Evolutionary conservation across 92 coral and sea anemone genomes (phyloP).

Genomic region (Scolanthus callimorphus): DNA sequence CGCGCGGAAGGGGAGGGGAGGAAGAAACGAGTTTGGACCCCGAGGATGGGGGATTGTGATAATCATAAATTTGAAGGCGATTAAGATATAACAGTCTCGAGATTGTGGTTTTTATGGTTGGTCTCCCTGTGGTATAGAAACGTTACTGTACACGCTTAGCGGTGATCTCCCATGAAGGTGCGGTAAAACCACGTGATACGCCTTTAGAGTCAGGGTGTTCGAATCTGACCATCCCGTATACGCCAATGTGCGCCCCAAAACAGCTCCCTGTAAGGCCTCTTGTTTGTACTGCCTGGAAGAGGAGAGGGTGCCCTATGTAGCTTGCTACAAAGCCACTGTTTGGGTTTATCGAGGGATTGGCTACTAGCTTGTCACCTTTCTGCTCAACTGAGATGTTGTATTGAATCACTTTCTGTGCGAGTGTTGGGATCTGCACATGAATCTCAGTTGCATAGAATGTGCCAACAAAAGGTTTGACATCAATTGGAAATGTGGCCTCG

Average conservation of each 20-base stretch:
- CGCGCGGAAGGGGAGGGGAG: too few relatives aligned
- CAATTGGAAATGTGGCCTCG: constrained; percentile 26
- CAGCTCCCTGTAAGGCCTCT: not conserved
- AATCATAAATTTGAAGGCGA: too few relatives aligned
- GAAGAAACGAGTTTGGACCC: too few relatives aligned
- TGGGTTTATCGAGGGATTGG: not conserved
- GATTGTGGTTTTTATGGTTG: too few relatives aligned
- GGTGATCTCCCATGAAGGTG: not conserved
- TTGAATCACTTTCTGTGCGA: constrained; percentile 13
- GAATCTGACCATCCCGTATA: not conserved
- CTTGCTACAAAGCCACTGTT: constrained; percentile 3
- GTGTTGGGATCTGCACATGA: constrained; percentile 15
- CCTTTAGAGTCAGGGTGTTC: not conserved
- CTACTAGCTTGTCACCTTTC: constrained; percentile 17
- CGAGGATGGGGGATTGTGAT: too few relatives aligned
- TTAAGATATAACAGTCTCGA: too few relatives aligned
- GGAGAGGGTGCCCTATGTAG: constrained; percentile 37
- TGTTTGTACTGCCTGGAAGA: constrained; percentile 19
- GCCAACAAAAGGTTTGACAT: constrained; percentile 44
- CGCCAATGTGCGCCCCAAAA: not conserved
- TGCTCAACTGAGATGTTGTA: constrained; percentile 12
- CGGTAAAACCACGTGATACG: not conserved
- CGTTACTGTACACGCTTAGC: too few relatives aligned
- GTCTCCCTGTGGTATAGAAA: too few relatives aligned
- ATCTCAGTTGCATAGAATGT: constrained; percentile 21